Base-by-base conservation (phyloP, 2,797 vertebrate genomes). In the Leptodactylus fallax region DNA sequence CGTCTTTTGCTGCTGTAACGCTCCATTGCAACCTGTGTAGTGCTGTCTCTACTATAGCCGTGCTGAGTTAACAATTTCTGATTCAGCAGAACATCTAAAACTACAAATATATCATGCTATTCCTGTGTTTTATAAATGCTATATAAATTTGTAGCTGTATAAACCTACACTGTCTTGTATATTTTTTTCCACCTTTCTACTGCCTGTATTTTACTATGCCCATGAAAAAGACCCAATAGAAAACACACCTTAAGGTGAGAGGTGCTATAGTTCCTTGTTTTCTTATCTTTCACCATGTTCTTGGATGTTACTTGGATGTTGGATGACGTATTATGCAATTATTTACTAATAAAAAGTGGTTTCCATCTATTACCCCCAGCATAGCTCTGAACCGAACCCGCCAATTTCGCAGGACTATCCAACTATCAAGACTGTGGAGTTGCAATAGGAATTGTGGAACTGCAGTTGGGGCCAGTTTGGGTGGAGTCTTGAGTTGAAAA, bases 31-130 rank as follows among this genome's bases (percentile, higher is more conserved):
- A 19, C 55, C 23, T 9, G 25, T 79, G 23, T 17, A 78, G 76
- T 78, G 11, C 27, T 79, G 51, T 56, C 77, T 65, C 58, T 63
- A 49, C 36, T 23, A 63, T 21, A 76, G 72, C 47, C 9, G n/a
- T 49, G 72, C 72, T 76, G 72, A 76, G 58, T 63, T 81, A 81
- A 63, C 79, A 65, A 17, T 58, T 79, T 23, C 25, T 65, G 17
- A 65, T 81, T 61, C 27, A 81, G 79, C 58, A 61, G 79, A 23
- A 47, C 79, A 47, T 63, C 45, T 58, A 61, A 63, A 63, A 45
- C 56, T 63, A 61, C 56, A 60, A 65, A 65, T 45, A 76, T 56
- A 79, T 56, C 77, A 79, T 79, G 23, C 51, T 79, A 58, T 58
- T 79, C 23, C 55, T 27, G 16, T 27, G 14, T 79, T 56, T 79